Evolutionary conservation across 2,797 vertebrate genomes (phyloP), one percentile per base, ranked within the genome.

Genomic region (Capromys pilorides): DNA sequence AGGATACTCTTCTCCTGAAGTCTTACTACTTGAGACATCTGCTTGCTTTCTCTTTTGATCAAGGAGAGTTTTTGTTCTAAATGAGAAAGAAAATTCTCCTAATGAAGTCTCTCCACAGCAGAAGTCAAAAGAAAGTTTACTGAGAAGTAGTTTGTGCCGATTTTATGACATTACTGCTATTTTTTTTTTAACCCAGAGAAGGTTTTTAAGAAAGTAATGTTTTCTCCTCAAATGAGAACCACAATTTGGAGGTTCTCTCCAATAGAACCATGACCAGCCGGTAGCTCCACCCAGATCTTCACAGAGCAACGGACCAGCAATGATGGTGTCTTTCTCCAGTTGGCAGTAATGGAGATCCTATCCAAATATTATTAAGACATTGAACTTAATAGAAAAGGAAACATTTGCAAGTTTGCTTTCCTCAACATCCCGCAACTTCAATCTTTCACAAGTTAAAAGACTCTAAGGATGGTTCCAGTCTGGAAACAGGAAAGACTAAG

Each of bases 1-100:
- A 75, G 71, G 36, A 75, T 93, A 86, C 80, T 64, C n/a, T 16
- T 94, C 80, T 90, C 49, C 86, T 82, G n/a, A 87, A 93, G 66
- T 1, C 7, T 11, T 71, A 36, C 64, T 64, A 36, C 84, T 89
- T 83, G 82, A 81, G 14, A 86, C 86, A 86, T n/a, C 41, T 90
- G 51, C 51, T 73, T 90, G 24, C 62, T 87, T 75, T 88, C 62
- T 86, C 86, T 86, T 69, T 81, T 69, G 5, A 95, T 90, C 64
- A 75, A n/a, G n/a, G 7, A 88, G 39, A 92, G 31, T 11, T 31
- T 6, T 80, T 86, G 26, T 86, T 88, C 49, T 61, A 36, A 95
- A 87, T 81, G 91, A 85, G n/a, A 22, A 64, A 95, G 22, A 91
- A 85, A 80, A 91, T 61, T 57, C 21, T 79, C 45, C n/a, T 26